Evolutionary conservation across 1,140 invertebrate genomes (phyloP), one percentile per base, ranked within the genome.

Genomic region (Trichonephila inaurata): DNA sequence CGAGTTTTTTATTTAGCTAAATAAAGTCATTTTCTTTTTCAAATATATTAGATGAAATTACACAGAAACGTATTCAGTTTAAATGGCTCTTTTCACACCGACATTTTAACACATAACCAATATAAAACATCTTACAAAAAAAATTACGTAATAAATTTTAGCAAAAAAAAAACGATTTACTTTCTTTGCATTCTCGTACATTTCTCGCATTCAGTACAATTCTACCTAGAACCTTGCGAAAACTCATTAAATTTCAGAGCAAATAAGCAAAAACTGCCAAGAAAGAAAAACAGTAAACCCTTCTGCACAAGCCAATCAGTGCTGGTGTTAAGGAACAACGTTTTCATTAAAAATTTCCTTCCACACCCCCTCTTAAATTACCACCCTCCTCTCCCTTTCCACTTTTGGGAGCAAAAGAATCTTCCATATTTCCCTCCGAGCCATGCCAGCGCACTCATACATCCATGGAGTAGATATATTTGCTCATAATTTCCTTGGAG

Each of bases 321-420:
- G 61, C 90, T 18, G 60, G 61, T 82, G 64, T 77, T 92, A 89
- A 93, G 88, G 92, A 93, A 93, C 92, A 93, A 93, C 92, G 33
- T 89, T 93, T 93, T 89, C 92, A 93, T 93, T 93, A 93, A 93
- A 93, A 93, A 93, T 93, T 77, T 82, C n/a, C 58, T 21, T 64
- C n/a, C 61, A 16, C 88, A 12, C 90, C 19, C 62, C 24, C 40
- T 87, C 92, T 66, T 87, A 69, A 40, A 69, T 72, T 40, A 89
- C 62, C 8, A 58, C 81, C 60, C 61, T 40, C 89, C 58, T 3
- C 62, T 64, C 64, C 64, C 90, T 61, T 33, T 24, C 28, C 62
- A 4, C 16, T 64, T 64, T 21, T 21, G 12, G 5, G 62, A 18
- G 72, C 72, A 77, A 33, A 28, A 77, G 89, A 90, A 81, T 90